phyloP scores from a whole-genome alignment of 2,113 vertebrate genomes.

The Xerus inauris region DNA sequence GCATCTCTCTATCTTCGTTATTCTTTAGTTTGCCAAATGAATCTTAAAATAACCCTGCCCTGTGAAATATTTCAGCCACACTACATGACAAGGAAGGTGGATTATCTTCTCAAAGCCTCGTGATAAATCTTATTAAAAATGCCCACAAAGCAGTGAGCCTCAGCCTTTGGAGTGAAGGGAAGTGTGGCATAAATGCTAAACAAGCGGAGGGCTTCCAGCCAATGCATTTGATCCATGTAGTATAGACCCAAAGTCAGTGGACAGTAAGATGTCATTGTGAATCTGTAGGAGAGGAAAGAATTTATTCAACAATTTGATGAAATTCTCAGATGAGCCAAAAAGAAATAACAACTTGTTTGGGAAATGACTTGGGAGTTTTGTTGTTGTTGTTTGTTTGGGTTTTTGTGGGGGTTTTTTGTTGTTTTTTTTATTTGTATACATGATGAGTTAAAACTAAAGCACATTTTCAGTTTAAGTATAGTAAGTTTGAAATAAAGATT shows the following conservation, averaged over 20 bases:
- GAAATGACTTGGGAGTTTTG: neutral
- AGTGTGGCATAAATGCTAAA: neutral
- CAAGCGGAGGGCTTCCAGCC: neutral
- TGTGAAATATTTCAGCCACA: neutral
- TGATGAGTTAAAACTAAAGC: neutral
- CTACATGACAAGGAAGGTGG: neutral
- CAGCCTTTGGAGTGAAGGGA: neutral
- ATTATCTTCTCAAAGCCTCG: neutral
- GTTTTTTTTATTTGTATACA: slow-evolving; percentile 24
- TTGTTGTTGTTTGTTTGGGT: too few species aligned
- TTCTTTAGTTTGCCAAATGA: slow-evolving; percentile 32
- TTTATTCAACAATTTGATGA: neutral
- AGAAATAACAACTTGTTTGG: neutral
- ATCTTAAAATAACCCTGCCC: slow-evolving; percentile 31
- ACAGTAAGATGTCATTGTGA: neutral
- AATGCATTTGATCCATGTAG: rapidly evolving
- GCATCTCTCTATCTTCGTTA: neutral
- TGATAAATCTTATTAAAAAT: neutral
- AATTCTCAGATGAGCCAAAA: slow-evolving; percentile 16
- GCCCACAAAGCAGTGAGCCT: neutral
- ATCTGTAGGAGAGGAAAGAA: neutral
- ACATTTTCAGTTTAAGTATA: slow-evolving; percentile 7
- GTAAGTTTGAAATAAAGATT: neutral
- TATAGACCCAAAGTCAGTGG: rapidly evolving
- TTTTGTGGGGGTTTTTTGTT: too few species aligned